A percentile compares a stretch with the other conserved stretches of the same genome.
phyloP scores from a whole-genome alignment of 1,140 invertebrate genomes.

The Drosophila arawakana region DNA sequence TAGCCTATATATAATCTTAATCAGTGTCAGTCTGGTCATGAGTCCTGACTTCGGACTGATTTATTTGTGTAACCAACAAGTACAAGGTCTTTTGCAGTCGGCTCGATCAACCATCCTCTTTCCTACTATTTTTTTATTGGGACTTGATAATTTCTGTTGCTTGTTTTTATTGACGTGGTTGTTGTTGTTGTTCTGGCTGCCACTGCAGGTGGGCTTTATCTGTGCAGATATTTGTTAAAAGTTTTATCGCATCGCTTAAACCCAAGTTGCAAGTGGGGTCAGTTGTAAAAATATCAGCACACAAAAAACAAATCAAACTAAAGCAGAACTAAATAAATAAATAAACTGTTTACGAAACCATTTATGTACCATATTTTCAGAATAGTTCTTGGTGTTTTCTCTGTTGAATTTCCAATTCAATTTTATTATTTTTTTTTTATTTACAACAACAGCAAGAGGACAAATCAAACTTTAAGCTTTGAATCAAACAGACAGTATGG shows the following conservation, averaged over 20 bases:
- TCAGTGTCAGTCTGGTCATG: no score
- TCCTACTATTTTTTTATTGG: constrained; percentile 25
- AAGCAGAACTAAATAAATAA: constrained; percentile 48
- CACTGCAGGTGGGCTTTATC: constrained; percentile 58
- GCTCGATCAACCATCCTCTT: no score
- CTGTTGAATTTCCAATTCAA: constrained; percentile 28
- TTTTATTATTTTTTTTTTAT: constrained; percentile 36
- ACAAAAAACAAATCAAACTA: constrained; percentile 26
- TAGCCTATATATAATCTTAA: no score
- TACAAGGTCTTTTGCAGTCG: no score
- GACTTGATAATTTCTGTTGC: constrained; percentile 12
- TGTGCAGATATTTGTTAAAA: constrained; percentile 79
- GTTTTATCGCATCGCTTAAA: constrained; percentile 79
- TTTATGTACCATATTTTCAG: constrained; percentile 67
- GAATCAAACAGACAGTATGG: neutral
- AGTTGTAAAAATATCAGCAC: constrained; percentile 10
- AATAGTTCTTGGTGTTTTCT: neutral
- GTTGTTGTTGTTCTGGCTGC: constrained; percentile 26
- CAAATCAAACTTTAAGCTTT: constrained; percentile 11
- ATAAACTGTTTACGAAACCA: constrained; percentile 68
- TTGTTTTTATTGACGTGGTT: constrained; percentile 28
- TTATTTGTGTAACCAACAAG: no score
- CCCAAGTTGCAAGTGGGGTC: constrained; percentile 27
- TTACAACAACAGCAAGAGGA: constrained; percentile 18
- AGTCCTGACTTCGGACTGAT: no score